Evolutionary conservation across 2,888 invertebrate genomes (phyloP).

Genomic region (Tinea pellionella): DNA sequence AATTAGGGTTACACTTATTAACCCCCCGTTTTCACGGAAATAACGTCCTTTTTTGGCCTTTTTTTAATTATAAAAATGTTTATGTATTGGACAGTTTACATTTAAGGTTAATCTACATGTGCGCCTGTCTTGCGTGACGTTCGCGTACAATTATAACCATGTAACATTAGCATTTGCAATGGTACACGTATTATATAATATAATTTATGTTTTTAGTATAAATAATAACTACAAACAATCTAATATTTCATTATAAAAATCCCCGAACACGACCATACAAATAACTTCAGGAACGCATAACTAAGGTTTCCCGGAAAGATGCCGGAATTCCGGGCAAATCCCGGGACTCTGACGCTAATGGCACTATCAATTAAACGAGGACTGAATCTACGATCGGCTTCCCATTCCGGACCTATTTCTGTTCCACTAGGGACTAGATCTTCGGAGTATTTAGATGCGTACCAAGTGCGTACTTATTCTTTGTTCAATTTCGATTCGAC

Average conservation of each 20-base stretch:
- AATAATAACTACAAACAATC: too few species aligned
- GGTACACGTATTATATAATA: too few species aligned
- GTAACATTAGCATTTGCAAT: too few species aligned
- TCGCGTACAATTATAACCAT: too few species aligned
- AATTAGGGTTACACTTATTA: neutral
- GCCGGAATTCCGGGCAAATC: neutral
- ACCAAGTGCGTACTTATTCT: neutral
- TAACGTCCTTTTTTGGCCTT: too few species aligned
- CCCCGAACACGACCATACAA: neutral
- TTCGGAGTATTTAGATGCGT: neutral
- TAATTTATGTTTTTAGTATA: too few species aligned
- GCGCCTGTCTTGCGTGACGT: too few species aligned
- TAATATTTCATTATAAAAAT: too few species aligned
- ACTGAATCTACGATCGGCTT: conserved; percentile 45
- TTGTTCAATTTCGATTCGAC: neutral
- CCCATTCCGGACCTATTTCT: conserved; percentile 27
- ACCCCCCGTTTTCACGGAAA: neutral
- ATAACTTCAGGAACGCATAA: neutral
- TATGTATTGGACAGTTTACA: too few species aligned
- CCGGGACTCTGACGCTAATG: conserved; percentile 32
- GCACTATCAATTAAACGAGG: conserved; percentile 52
- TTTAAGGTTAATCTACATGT: too few species aligned
- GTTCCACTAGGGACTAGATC: neutral
- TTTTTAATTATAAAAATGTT: too few species aligned
- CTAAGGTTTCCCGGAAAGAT: neutral